Evolutionary conservation across 2,113 vertebrate species (phyloP).

Genomic region (Grantiella picta): DNA sequence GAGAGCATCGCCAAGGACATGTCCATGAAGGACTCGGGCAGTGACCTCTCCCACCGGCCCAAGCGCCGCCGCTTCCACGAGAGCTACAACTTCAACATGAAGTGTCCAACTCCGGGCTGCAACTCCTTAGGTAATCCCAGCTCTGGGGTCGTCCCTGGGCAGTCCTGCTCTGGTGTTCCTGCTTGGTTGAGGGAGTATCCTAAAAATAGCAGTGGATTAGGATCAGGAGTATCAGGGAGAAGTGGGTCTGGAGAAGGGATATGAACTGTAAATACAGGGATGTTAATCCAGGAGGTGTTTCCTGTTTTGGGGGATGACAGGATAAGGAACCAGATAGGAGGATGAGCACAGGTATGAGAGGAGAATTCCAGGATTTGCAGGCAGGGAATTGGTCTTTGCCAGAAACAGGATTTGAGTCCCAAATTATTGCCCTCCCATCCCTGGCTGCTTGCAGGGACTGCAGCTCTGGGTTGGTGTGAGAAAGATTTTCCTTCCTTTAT

Average conservation of each 20-base stretch:
- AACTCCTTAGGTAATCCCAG: slow-evolving; percentile 87
- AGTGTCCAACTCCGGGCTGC: slow-evolving; percentile 95
- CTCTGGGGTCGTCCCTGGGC: neutral
- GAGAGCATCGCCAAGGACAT: slow-evolving; percentile 93
- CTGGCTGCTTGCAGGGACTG: neutral
- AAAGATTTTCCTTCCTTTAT: neutral
- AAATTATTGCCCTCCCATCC: fast-evolving
- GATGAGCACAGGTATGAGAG: neutral
- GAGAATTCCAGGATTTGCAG: neutral
- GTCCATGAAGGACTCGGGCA: slow-evolving; percentile 91
- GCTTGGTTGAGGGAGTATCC: fast-evolving
- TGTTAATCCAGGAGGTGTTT: neutral
- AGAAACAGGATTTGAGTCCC: neutral
- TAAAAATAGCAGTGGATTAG: fast-evolving
- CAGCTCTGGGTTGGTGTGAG: neutral
- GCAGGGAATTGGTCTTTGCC: neutral
- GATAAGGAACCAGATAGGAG: neutral
- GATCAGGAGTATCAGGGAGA: neutral
- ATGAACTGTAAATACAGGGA: fast-evolving
- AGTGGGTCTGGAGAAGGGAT: neutral
- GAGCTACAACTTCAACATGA: slow-evolving; percentile 99
- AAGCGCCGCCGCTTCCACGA: slow-evolving; percentile 97
- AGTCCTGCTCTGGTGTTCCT: neutral
- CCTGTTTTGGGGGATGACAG: neutral
- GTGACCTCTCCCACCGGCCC: slow-evolving; percentile 93